phyloP scores from a whole-genome alignment of 1,140 invertebrate species.

The Argopecten irradians region DNA sequence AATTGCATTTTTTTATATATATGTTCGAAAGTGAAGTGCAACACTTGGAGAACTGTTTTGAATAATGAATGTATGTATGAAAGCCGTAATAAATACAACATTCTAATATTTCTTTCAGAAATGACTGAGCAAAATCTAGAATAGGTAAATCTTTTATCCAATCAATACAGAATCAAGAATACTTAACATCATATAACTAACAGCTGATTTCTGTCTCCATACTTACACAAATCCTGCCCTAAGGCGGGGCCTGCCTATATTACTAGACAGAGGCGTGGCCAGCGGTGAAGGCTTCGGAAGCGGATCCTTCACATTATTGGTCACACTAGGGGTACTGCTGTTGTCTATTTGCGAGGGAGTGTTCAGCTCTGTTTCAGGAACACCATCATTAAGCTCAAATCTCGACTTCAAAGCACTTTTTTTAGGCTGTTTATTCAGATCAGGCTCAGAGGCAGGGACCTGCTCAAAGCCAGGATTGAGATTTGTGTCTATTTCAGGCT shows the following conservation, averaged over 20 bases:
- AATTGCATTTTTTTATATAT: no score
- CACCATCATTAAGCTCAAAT: constrained; percentile 8
- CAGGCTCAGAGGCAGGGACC: constrained; percentile 65
- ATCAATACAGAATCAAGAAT: no score
- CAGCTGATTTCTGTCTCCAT: neutral
- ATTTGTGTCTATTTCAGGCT: constrained; percentile 6
- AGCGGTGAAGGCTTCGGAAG: constrained; percentile 55
- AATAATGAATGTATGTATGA: no score
- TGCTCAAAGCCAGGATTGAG: constrained; percentile 35
- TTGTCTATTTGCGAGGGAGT: constrained; percentile 49
- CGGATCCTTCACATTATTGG: constrained; percentile 25
- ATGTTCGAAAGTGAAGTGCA: no score
- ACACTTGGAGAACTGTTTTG: no score
- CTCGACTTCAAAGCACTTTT: constrained; percentile 73
- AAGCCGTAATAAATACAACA: no score
- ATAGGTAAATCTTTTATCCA: no score
- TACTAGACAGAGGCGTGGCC: constrained; percentile 54
- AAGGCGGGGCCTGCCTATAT: constrained; percentile 53
- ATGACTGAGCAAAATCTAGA: no score
- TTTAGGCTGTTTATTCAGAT: constrained; percentile 68
- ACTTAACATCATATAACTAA: no score
- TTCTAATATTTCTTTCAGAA: no score
- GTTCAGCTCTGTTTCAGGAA: constrained; percentile 30
- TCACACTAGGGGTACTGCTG: constrained; percentile 38
- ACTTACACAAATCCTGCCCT: constrained; percentile 50